Evolutionary conservation across 2,888 invertebrate genomes (phyloP).

Genomic region (Pheosia gnoma): DNA sequence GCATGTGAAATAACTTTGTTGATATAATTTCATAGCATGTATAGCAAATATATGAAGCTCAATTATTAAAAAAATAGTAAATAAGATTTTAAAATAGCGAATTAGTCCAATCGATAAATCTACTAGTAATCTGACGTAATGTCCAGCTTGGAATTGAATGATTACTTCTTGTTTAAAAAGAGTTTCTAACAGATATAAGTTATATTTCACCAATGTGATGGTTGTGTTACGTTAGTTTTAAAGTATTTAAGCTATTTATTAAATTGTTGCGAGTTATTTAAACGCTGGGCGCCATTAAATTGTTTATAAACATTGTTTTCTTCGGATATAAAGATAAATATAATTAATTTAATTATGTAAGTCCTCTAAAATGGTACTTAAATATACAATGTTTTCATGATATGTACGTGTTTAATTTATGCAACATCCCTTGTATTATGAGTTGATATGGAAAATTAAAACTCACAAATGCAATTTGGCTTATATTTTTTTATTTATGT

Average conservation of each 20-base stretch:
- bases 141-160: slow-evolving; percentile 47
- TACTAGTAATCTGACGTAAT: slow-evolving; percentile 38
- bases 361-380: slow-evolving; percentile 37
- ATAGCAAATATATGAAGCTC: slow-evolving; percentile 67
- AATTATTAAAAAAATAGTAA: slow-evolving; percentile 66
- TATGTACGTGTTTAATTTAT: slow-evolving; percentile 7
- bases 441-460: too few species aligned
- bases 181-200: slow-evolving; percentile 32
- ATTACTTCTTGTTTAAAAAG: slow-evolving; percentile 27
- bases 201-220: slow-evolving; percentile 46
- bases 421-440: too few species aligned
- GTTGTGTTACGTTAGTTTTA: slow-evolving; percentile 57
- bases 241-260: slow-evolving; percentile 44
- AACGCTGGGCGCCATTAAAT: slow-evolving; percentile 29
- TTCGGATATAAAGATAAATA: slow-evolving; percentile 23
- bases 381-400: slow-evolving; percentile 74
- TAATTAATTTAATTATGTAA: slow-evolving; percentile 26
- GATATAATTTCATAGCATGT: slow-evolving; percentile 34
- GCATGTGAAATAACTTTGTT: slow-evolving; percentile 39
- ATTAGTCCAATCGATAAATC: slow-evolving; percentile 66
- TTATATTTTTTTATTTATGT: too few species aligned
- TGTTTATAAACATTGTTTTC: slow-evolving; percentile 33
- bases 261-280: slow-evolving; percentile 44
- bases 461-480: too few species aligned
- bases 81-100: slow-evolving; percentile 48